Percentiles rank a stretch among this genome's conserved stretches.
Evolutionary conservation across 2,797 vertebrate genomes (phyloP).

Genomic region (Mus minutoides): DNA sequence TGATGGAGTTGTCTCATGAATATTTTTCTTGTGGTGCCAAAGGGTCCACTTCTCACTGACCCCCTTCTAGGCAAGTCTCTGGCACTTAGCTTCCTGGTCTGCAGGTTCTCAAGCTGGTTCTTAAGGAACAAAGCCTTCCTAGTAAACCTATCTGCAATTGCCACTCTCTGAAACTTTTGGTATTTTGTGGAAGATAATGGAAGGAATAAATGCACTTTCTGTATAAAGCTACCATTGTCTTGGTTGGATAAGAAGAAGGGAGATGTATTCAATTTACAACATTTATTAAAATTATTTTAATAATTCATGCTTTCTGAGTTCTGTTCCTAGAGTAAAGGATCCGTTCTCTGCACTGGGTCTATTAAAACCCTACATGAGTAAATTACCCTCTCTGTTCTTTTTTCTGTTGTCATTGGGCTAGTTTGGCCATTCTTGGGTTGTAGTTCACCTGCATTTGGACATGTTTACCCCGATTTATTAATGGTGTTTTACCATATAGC

Average conservation of each 20-base stretch:
- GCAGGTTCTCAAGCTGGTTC: not conserved
- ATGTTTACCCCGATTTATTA: slow-evolving; percentile 5
- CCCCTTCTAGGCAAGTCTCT: not conserved
- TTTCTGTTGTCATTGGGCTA: not conserved
- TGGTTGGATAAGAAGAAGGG: not conserved
- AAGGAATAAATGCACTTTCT: not conserved
- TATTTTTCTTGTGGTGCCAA: not conserved
- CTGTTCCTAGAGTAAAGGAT: not conserved
- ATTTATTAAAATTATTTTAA: not conserved
- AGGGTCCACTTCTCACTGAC: not conserved
- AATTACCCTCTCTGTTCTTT: not conserved
- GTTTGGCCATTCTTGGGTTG: not conserved
- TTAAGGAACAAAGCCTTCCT: not conserved
- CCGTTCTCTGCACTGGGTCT: not conserved
- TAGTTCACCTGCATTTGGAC: slow-evolving; percentile 28
- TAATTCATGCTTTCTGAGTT: not conserved
- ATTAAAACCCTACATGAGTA: not conserved
- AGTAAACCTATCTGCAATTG: not conserved
- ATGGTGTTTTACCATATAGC: slow-evolving; percentile 1
- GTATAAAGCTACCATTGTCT: not conserved
- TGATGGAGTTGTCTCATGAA: not conserved
- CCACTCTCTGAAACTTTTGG: not conserved
- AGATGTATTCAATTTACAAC: not conserved
- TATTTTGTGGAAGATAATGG: not conserved
- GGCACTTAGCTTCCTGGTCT: not conserved